A percentile compares a stretch with the other conserved stretches of the same genome.
Evolutionary conservation across 2,797 vertebrate species (phyloP).

Genomic region (Pangasius djambal): DNA sequence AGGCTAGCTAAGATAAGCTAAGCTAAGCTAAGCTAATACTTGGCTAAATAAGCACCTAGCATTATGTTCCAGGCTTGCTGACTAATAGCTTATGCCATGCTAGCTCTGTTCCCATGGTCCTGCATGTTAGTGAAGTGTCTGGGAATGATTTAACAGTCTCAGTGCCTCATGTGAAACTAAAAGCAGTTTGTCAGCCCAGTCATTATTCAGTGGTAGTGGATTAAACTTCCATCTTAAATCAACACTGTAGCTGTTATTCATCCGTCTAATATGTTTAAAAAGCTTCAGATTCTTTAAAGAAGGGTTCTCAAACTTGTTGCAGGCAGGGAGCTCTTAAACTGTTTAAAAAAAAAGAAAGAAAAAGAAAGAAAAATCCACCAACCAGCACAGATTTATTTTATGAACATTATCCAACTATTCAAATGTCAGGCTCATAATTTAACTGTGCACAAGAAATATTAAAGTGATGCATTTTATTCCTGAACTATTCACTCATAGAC

Average conservation of each 20-base stretch:
- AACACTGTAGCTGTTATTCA: background rate
- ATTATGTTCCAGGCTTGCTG: background rate
- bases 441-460: background rate
- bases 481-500: background rate
- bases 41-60: background rate
- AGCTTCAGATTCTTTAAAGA: background rate
- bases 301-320: background rate
- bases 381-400: background rate
- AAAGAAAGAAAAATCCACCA: too few species aligned
- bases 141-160: background rate
- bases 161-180: too few species aligned
- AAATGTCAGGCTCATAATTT: background rate
- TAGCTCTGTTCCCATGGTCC: background rate
- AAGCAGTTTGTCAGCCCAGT: background rate
- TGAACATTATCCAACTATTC: background rate
- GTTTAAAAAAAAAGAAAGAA: background rate
- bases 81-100: background rate
- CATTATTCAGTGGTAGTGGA: background rate
- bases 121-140: background rate
- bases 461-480: background rate
- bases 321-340: background rate
- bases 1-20: background rate
- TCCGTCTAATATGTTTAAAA: background rate
- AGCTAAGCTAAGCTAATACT: constrained; percentile 1
- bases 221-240: background rate